These are phyloP conservation scores for Papilio machaon DNA, from an alignment of 1,140 invertebrate genomes.

Conservation along the genomic window DNA sequence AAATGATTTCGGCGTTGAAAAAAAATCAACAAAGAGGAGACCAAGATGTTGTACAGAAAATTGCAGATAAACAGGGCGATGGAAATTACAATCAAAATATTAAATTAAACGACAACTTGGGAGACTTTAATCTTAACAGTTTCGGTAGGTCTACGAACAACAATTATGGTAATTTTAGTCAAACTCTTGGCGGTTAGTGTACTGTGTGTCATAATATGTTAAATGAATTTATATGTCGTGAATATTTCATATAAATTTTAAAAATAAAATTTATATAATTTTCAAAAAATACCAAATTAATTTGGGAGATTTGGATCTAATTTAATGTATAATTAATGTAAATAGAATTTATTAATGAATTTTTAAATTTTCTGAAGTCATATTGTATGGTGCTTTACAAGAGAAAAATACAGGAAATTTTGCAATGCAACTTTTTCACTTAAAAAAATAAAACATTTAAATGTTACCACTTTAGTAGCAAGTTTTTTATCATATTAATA, in stretches of 20 bases:
- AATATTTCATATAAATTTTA: background rate
- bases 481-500: background rate
- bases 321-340: too few relatives aligned
- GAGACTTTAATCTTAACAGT: constrained; percentile 19
- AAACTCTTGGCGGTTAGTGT: background rate
- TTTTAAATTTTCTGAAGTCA: too few relatives aligned
- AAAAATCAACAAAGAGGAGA: background rate
- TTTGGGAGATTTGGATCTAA: too few relatives aligned
- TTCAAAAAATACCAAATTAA: too few relatives aligned
- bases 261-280: too few relatives aligned
- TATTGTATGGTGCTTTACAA: background rate
- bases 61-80: constrained; percentile 21
- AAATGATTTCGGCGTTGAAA: background rate
- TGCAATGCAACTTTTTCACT: background rate
- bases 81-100: constrained; percentile 8
- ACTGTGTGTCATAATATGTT: background rate
- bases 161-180: constrained; percentile 13
- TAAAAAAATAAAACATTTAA: background rate
- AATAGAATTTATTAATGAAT: too few relatives aligned
- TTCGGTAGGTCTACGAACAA: background rate
- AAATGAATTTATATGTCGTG: background rate
- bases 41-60: background rate
- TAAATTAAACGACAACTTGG: constrained; percentile 28
- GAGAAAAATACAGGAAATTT: background rate
- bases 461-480: background rate